Evolutionary conservation across 1,140 invertebrate species (phyloP).

Genomic region (Nomia melanderi): DNA sequence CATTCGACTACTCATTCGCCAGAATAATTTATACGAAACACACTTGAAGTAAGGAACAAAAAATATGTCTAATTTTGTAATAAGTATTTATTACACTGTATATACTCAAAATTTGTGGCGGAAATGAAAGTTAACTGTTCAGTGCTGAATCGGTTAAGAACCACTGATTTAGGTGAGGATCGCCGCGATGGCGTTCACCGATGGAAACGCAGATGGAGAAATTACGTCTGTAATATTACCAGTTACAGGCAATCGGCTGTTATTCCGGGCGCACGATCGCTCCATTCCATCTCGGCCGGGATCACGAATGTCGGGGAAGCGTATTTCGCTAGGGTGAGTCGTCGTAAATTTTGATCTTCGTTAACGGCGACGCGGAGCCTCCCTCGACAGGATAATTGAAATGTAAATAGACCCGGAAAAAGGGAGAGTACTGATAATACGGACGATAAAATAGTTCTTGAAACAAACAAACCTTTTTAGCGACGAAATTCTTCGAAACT

Average conservation of each 20-base stretch:
- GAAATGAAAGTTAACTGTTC: too few species aligned
- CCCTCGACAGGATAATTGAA: not conserved
- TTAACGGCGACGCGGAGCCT: not conserved
- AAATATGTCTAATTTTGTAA: too few species aligned
- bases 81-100: too few species aligned
- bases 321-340: not conserved
- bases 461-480: too few species aligned
- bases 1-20: too few species aligned
- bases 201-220: slow-evolving; percentile 17
- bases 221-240: slow-evolving; percentile 49
- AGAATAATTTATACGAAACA: too few species aligned
- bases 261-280: slow-evolving; percentile 32
- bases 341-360: slow-evolving; percentile 3
- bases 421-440: not conserved
- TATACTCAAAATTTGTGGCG: too few species aligned
- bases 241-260: slow-evolving; percentile 35
- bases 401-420: not conserved
- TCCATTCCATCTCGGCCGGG: slow-evolving; percentile 3
- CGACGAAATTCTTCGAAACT: too few species aligned
- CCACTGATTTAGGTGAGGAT: not conserved
- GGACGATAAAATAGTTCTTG: not conserved
- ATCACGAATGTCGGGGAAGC: slow-evolving; percentile 9
- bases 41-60: too few species aligned
- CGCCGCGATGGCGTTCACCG: not conserved
- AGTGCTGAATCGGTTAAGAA: too few species aligned